These are phyloP conservation scores for Tipula lateralis DNA, from an alignment of 2,888 invertebrate genomes.

Conservation along the genomic window DNA sequence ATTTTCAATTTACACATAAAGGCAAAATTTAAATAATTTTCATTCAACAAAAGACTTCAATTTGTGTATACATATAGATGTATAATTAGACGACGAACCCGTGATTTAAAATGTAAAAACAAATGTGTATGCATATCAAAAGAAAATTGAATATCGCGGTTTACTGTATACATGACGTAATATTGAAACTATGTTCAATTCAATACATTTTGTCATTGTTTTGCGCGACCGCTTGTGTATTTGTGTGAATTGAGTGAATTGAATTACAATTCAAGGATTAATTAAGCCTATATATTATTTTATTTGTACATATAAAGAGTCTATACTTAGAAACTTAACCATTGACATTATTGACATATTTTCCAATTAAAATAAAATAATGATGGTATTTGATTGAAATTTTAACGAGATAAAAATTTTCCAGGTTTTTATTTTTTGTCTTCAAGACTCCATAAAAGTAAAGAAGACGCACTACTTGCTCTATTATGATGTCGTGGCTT, in stretches of 20 bases:
- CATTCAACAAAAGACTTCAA: not conserved
- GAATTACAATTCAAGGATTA: not conserved
- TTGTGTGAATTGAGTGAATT: not conserved
- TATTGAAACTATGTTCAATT: not conserved
- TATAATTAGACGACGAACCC: slow-evolving; percentile 1
- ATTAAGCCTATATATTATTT: not conserved
- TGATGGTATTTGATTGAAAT: slow-evolving; percentile 1
- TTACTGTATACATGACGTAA: not conserved
- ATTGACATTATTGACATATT: slow-evolving; percentile 19
- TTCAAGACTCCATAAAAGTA: not conserved
- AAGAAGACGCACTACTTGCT: not conserved
- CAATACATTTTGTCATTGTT: not conserved
- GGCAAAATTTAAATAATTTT: not conserved
- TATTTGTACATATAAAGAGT: not conserved
- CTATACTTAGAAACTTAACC: not conserved
- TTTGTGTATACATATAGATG: not conserved
- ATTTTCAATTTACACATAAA: not conserved
- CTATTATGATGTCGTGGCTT: not conserved
- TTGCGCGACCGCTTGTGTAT: not conserved
- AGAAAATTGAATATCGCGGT: not conserved
- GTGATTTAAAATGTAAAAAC: not conserved
- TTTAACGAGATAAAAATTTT: not conserved
- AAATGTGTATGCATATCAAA: not conserved
- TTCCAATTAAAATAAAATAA: slow-evolving; percentile 24
- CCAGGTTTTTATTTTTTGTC: not conserved